These are phyloP conservation scores for Ypsolopha scabrella DNA, from an alignment of 2,888 invertebrate genomes.

Conservation along the genomic window DNA sequence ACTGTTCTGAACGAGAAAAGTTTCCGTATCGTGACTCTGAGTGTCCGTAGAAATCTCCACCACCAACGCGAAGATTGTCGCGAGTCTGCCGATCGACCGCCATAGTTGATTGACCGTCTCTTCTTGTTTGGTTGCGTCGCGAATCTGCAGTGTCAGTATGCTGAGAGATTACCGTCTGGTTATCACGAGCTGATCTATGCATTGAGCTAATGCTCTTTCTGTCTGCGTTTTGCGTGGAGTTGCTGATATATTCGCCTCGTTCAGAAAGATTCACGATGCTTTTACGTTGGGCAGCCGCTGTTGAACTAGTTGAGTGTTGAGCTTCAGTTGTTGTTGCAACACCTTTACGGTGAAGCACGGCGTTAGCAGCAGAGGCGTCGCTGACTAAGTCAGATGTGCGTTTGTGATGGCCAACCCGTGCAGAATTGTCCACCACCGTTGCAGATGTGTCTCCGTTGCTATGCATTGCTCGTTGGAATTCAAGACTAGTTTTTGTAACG, in stretches of 20 bases:
- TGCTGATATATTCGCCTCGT: slow-evolving; percentile 76
- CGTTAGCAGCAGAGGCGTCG: slow-evolving; percentile 79
- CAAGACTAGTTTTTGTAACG: slow-evolving; percentile 63
- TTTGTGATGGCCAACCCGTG: slow-evolving; percentile 72
- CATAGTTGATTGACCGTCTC: slow-evolving; percentile 67
- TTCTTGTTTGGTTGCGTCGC: slow-evolving; percentile 41
- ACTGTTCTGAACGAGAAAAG: slow-evolving; percentile 65
- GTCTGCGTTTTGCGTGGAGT: slow-evolving; percentile 75
- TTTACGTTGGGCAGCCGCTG: slow-evolving; percentile 83
- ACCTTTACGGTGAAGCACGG: slow-evolving; percentile 83
- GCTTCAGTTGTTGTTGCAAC: slow-evolving; percentile 77
- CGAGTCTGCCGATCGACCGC: slow-evolving; percentile 73
- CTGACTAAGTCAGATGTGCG: slow-evolving; percentile 81
- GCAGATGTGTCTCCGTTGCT: slow-evolving; percentile 30
- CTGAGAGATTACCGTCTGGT: slow-evolving; percentile 56
- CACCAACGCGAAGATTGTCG: slow-evolving; percentile 79
- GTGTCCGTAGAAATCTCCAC: slow-evolving; percentile 79
- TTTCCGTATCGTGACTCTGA: slow-evolving; percentile 80
- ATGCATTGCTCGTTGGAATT: slow-evolving; percentile 66
- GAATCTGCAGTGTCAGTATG: slow-evolving; percentile 54
- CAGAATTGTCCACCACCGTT: slow-evolving; percentile 28
- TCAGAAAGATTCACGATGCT: slow-evolving; percentile 85
- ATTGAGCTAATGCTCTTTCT: slow-evolving; percentile 84
- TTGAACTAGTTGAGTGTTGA: slow-evolving; percentile 77
- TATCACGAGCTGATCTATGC: slow-evolving; percentile 77